Evolutionary conservation across 2,797 vertebrate species (phyloP).

Genomic region (Oreochromis grahami): DNA sequence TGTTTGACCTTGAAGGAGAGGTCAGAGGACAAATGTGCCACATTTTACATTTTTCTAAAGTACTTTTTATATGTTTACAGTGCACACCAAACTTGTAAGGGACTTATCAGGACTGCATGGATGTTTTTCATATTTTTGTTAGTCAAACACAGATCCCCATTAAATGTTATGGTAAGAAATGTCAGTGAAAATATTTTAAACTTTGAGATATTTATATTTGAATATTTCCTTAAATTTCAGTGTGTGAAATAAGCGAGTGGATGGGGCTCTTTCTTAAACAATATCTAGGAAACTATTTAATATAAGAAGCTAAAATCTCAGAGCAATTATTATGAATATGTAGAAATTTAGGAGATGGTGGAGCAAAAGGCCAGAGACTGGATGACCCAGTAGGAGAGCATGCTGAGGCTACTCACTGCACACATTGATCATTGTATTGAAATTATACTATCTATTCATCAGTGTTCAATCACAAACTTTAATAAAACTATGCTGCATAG

Average conservation of each 20-base stretch:
- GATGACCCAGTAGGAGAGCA: background rate
- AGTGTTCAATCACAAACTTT: background rate
- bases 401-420: background rate
- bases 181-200: background rate
- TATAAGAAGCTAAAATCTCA: background rate
- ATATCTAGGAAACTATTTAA: background rate
- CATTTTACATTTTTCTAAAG: background rate
- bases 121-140: background rate
- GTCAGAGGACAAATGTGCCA: background rate
- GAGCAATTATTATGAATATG: background rate
- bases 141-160: fast-evolving
- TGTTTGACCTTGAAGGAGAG: background rate
- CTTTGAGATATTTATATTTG: background rate
- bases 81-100: fast-evolving
- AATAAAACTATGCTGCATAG: background rate
- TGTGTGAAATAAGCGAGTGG: background rate
- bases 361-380: background rate
- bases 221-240: background rate
- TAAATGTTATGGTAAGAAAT: background rate
- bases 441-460: background rate
- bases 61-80: background rate
- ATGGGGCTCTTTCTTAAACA: background rate
- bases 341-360: background rate
- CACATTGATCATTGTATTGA: background rate
- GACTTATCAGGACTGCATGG: fast-evolving